These are phyloP conservation scores for Sinodicranocentrus sp. DNA, from an alignment of 2,888 invertebrate species.

Conservation along the genomic window DNA sequence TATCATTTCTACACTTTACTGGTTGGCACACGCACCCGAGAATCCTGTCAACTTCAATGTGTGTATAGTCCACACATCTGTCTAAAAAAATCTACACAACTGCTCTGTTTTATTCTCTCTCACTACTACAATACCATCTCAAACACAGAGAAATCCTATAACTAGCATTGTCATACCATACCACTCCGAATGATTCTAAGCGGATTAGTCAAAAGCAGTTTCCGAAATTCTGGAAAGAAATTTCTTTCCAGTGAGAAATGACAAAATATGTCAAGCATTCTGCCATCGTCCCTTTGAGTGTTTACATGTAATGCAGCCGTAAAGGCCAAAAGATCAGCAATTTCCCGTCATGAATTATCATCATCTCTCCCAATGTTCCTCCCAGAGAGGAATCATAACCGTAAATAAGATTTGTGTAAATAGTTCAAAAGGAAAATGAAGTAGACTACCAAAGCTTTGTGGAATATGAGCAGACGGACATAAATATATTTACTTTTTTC, in stretches of 20 bases:
- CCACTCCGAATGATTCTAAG: slow-evolving; percentile 34
- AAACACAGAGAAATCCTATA: background rate
- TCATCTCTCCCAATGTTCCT: slow-evolving; percentile 15
- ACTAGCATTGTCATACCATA: slow-evolving; percentile 1
- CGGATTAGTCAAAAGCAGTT: slow-evolving; percentile 42
- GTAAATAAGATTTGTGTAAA: slow-evolving; percentile 26
- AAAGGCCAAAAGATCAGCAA: slow-evolving; percentile 11
- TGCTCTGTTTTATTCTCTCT: background rate
- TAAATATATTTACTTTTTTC: background rate
- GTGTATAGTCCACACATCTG: slow-evolving; percentile 21
- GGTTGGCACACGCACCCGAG: slow-evolving; percentile 35
- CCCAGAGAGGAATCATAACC: background rate
- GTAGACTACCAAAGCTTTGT: too few relatives aligned
- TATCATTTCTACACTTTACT: background rate
- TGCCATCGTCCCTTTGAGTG: background rate
- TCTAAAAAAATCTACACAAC: background rate
- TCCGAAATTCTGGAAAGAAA: slow-evolving; percentile 29
- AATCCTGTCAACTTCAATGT: slow-evolving; percentile 24
- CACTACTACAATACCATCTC: background rate
- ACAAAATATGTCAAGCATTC: slow-evolving; percentile 14
- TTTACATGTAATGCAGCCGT: background rate
- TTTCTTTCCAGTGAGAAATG: slow-evolving; percentile 22
- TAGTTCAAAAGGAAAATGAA: slow-evolving; percentile 1
- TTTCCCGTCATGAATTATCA: slow-evolving; percentile 27
- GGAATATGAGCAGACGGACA: too few relatives aligned